Percentiles rank a stretch among this genome's conserved stretches.
Evolutionary conservation across 2,797 vertebrate genomes (phyloP).

Genomic region (Crax fasciolata): DNA sequence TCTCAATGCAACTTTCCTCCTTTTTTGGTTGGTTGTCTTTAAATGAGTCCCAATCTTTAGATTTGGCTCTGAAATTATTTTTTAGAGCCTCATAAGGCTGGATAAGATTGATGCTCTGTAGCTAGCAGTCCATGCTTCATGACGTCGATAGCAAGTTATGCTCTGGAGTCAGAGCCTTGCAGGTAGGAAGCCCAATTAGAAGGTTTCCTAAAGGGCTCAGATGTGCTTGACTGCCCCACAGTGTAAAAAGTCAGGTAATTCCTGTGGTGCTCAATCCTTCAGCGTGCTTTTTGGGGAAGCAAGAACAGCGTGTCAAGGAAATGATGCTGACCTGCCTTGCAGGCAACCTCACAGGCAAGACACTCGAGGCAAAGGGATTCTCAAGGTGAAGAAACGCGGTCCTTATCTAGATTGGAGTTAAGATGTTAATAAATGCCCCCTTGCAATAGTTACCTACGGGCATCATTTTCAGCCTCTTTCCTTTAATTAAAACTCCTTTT

Average conservation of each 20-base stretch:
- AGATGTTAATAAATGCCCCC: not conserved
- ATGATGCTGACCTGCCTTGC: conserved; percentile 31
- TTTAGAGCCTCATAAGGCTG: not conserved
- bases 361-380: not conserved
- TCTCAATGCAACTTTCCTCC: not conserved
- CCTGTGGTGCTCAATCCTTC: not conserved
- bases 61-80: not conserved
- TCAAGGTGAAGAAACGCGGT: not conserved
- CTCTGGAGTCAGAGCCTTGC: not conserved
- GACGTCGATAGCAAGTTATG: not conserved
- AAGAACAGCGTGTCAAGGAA: not conserved
- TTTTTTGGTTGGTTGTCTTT: not conserved
- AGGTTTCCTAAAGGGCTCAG: conserved; percentile 12
- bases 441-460: conserved; percentile 2
- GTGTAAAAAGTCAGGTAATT: not conserved
- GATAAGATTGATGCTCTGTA: not conserved
- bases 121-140: not conserved
- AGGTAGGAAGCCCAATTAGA: conserved; percentile 39
- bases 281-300: not conserved
- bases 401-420: conserved; percentile 15
- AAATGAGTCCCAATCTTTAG: not conserved
- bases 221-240: not conserved
- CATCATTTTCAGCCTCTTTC: conserved; percentile 10
- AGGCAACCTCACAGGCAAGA: not conserved
- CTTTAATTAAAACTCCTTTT: conserved; percentile 62